A percentile compares a stretch with the other conserved stretches of the same genome.
Conservation (phyloP, 2,888 invertebrate genomes). For the Acronicta alni region DNA sequence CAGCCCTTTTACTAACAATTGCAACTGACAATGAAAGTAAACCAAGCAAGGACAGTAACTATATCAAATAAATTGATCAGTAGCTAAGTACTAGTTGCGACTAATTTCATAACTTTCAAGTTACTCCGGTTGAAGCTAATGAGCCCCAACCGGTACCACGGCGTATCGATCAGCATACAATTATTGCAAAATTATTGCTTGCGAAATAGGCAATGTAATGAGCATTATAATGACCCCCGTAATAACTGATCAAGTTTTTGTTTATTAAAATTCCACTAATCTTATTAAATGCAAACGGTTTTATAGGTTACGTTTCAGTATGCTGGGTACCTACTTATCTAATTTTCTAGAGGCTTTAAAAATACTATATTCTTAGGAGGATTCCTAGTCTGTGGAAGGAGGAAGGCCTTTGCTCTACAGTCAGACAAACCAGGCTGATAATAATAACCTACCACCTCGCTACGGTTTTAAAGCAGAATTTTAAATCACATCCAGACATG, state of each 20-base stretch:
- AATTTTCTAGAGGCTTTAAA: too few species aligned
- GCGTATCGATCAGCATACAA: slow-evolving; percentile 61
- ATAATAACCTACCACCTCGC: too few species aligned
- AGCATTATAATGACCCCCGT: slow-evolving; percentile 49
- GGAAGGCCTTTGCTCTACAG: too few species aligned
- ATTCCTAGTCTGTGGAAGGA: too few species aligned
- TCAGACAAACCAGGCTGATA: too few species aligned
- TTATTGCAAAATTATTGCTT: slow-evolving; percentile 71
- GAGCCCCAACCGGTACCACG: slow-evolving; percentile 65
- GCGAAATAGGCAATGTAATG: slow-evolving; percentile 70
- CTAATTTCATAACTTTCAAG: slow-evolving; percentile 66
- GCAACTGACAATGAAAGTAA: slow-evolving; percentile 39
- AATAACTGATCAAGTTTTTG: slow-evolving; percentile 43
- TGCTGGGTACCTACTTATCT: not conserved
- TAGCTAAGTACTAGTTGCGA: slow-evolving; percentile 17
- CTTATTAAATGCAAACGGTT: slow-evolving; percentile 20
- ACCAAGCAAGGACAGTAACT: slow-evolving; percentile 53
- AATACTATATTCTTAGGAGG: too few species aligned
- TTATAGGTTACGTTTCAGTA: not conserved
- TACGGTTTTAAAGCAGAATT: too few species aligned
- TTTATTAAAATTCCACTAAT: slow-evolving; percentile 38
- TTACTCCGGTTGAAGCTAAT: slow-evolving; percentile 63
- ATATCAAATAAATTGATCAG: slow-evolving; percentile 40
- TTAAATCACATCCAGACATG: not conserved
- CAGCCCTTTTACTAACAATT: slow-evolving; percentile 20